Conservation (phyloP, 2,888 invertebrate genomes). For the Anthophora plumipes region DNA sequence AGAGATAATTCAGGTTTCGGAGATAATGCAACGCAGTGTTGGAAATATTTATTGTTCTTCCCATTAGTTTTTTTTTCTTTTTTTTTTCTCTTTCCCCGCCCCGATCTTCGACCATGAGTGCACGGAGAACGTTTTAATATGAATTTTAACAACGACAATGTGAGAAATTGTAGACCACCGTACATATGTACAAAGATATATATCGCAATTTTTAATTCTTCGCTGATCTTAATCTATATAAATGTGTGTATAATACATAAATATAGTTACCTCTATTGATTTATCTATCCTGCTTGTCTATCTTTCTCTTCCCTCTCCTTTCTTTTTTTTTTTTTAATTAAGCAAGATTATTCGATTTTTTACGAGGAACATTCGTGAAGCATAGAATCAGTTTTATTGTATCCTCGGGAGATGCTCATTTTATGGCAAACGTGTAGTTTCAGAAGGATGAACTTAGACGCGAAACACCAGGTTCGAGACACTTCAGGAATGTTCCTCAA, state of each 20-base stretch:
- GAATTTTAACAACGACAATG: background rate
- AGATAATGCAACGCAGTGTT: background rate
- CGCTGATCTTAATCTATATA: slow-evolving; percentile 56
- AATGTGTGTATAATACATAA: slow-evolving; percentile 40
- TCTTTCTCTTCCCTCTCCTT: background rate
- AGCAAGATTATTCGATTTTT: background rate
- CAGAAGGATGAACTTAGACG: too few species aligned
- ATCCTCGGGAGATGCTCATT: too few species aligned
- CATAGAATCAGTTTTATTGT: too few species aligned
- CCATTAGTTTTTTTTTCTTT: background rate
- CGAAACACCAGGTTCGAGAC: too few species aligned
- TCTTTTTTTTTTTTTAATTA: too few species aligned
- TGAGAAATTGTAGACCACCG: background rate
- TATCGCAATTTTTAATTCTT: slow-evolving; percentile 63
- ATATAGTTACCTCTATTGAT: slow-evolving; percentile 37
- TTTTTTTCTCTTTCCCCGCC: background rate
- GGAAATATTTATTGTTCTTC: background rate
- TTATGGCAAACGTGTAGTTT: too few species aligned
- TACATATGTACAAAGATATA: background rate
- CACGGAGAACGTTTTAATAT: background rate
- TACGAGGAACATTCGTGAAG: background rate
- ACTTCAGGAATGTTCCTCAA: too few species aligned
- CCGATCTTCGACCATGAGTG: background rate
- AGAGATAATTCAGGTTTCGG: slow-evolving; percentile 33
- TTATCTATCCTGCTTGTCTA: background rate